phyloP scores from a whole-genome alignment of 2,888 invertebrate species.

The Calephelis perditalis region DNA sequence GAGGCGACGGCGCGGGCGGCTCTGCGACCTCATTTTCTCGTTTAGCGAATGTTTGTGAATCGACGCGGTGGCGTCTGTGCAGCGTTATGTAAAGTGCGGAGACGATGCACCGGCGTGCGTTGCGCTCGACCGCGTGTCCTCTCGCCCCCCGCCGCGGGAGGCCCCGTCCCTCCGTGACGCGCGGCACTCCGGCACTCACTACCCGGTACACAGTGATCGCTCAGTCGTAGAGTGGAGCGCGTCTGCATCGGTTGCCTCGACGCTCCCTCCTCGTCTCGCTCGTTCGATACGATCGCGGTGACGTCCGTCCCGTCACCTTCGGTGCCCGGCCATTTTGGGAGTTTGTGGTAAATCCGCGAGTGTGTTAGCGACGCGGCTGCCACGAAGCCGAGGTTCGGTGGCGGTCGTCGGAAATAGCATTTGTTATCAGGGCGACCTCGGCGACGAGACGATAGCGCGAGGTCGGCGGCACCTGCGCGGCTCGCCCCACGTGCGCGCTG shows the following conservation, averaged over 20 bases:
- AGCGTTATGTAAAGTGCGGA: slow-evolving; percentile 69
- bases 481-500: slow-evolving; percentile 62
- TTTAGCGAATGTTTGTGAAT: slow-evolving; percentile 36
- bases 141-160: slow-evolving; percentile 37
- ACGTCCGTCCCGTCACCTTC: slow-evolving; percentile 22
- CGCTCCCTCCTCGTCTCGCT: slow-evolving; percentile 32
- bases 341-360: slow-evolving; percentile 47
- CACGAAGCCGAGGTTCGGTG: slow-evolving; percentile 47
- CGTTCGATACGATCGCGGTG: slow-evolving; percentile 22
- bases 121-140: slow-evolving; percentile 69
- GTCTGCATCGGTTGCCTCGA: slow-evolving; percentile 58
- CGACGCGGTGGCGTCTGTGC: slow-evolving; percentile 44
- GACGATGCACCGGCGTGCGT: slow-evolving; percentile 64
- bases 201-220: slow-evolving; percentile 32
- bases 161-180: slow-evolving; percentile 49
- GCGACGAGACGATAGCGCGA: slow-evolving; percentile 68
- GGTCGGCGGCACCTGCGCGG: slow-evolving; percentile 68
- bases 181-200: slow-evolving; percentile 31
- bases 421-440: slow-evolving; percentile 74
- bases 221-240: slow-evolving; percentile 73
- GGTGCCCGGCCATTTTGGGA: slow-evolving; percentile 52
- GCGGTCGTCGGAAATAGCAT: slow-evolving; percentile 61
- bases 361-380: slow-evolving; percentile 64
- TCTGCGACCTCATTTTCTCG: slow-evolving; percentile 63
- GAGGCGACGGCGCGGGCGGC: slow-evolving; percentile 44